phyloP scores from a whole-genome alignment of 1,140 invertebrate species.

The Drosophila varians region DNA sequence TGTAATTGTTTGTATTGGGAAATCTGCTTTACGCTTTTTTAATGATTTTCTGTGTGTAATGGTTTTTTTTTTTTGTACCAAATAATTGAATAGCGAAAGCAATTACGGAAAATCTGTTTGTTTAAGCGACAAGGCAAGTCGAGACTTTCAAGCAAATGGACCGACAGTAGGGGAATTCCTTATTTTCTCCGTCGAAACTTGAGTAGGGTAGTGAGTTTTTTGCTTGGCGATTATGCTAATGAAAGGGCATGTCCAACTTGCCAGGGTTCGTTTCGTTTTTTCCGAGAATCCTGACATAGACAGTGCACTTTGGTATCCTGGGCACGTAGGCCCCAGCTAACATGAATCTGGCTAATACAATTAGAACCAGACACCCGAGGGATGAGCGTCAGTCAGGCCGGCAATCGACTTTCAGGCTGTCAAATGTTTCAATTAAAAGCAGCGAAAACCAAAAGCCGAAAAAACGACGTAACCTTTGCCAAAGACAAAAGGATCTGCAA shows the following conservation, averaged over 20 bases:
- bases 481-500: constrained; percentile 13
- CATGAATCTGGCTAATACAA: constrained; percentile 64
- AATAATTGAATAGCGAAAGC: constrained; percentile 76
- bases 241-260: constrained; percentile 51
- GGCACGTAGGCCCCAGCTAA: constrained; percentile 53
- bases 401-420: constrained; percentile 11
- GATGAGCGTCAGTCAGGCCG: constrained; percentile 3
- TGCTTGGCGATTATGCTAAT: constrained; percentile 69
- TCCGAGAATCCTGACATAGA: constrained; percentile 1
- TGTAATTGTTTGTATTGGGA: constrained; percentile 64
- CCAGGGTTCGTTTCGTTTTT: neutral
- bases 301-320: constrained; percentile 26
- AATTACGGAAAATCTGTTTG: constrained; percentile 73
- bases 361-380: constrained; percentile 42
- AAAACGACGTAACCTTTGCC: constrained; percentile 9
- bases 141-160: constrained; percentile 20
- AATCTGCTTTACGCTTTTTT: constrained; percentile 2
- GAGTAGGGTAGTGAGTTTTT: constrained; percentile 18
- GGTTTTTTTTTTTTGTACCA: constrained; percentile 22
- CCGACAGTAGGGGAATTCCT: neutral
- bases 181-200: neutral
- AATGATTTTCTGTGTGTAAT: constrained; percentile 3
- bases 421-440: constrained; percentile 74
- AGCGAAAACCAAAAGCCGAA: constrained; percentile 25
- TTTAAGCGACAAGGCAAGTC: constrained; percentile 52